These are phyloP conservation scores for Chrysolina haemoptera DNA, from an alignment of 2,888 invertebrate genomes.

Conservation along the genomic window DNA sequence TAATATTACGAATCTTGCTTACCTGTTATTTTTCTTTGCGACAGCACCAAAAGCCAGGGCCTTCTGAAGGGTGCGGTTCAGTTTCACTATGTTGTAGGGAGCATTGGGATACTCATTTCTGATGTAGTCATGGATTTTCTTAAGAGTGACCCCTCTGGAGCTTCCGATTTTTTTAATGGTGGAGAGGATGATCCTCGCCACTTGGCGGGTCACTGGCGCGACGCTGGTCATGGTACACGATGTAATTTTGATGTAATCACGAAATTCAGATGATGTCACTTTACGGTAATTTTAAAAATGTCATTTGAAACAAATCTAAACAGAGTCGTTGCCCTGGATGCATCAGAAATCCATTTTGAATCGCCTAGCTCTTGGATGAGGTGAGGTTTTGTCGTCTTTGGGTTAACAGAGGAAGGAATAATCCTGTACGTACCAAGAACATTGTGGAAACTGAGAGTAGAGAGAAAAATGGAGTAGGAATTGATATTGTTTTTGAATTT, in stretches of 20 bases:
- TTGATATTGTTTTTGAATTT: no score
- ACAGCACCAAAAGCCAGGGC: conserved; percentile 58
- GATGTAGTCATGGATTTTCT: conserved; percentile 56
- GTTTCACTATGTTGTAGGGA: conserved; percentile 49
- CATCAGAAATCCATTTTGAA: neutral
- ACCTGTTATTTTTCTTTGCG: conserved; percentile 50
- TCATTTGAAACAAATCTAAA: conserved; percentile 38
- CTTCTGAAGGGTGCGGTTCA: conserved; percentile 54
- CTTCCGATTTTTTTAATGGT: conserved; percentile 55
- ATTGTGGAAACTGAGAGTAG: no score
- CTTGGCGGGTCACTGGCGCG: conserved; percentile 43
- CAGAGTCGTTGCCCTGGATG: conserved; percentile 30
- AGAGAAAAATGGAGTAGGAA: no score
- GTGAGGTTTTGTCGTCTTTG: no score
- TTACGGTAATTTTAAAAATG: conserved; percentile 32
- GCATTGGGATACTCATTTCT: conserved; percentile 52
- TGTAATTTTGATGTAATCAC: conserved; percentile 28
- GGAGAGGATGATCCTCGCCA: conserved; percentile 54
- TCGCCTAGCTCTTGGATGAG: neutral
- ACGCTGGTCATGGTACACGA: conserved; percentile 41
- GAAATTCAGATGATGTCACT: conserved; percentile 26
- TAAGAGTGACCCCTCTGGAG: conserved; percentile 51
- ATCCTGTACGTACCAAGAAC: no score
- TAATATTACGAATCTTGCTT: neutral
- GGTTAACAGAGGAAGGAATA: no score